Evolutionary conservation across 2,888 invertebrate species (phyloP), one percentile per base, ranked within the genome.

Genomic region (Dasysyrphus tricinctus): DNA sequence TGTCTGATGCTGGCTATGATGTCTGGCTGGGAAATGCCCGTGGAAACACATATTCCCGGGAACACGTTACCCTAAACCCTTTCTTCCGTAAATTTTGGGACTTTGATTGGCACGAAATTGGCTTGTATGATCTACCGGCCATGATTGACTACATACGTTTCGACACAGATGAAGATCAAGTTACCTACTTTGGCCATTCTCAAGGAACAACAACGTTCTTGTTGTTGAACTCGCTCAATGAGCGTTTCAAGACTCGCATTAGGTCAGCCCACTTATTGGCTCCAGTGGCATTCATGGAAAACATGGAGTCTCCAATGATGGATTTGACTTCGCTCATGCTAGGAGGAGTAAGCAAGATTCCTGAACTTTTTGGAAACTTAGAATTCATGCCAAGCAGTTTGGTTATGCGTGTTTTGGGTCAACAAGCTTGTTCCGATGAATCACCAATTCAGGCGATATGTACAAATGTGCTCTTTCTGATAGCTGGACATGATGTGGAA

Each of bases 1-100:
- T 96, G 14, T 94, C 95, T 0, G 95, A 96, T 89, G 93, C 93
- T 83, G 96, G 96, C 6, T 96, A 94, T 88, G 96, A 96, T 88
- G 96, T 96, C 0, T 97, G 97, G 97, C 91, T 97, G 92, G 96
- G 96, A 0, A 97, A 97, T 90, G 94, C 94, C 5, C 94, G 97
- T n/a, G 97, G 97, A 14, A 97, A 95, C 89, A 93, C 93, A 2
- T 95, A 95, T 89, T 93, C 94, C 9, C 54, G 69, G 0, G 39
- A 69, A 5, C 69, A 69, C 12, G 54, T 69, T 29, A 11, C 39
- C 4, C 37, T 24, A 11, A 69, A 54, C 54, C 54, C 69, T 0
- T 69, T 69, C 7, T 69, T 69, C 5, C 9, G 54, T 9, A 39
- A 2, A 1, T 92, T 91, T 76, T 92, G 92, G 92, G 90, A 91